A percentile compares a stretch with the other conserved stretches of the same genome.
Conservation (phyloP, 2,113 vertebrate species). For the Corvus moneduloides region DNA sequence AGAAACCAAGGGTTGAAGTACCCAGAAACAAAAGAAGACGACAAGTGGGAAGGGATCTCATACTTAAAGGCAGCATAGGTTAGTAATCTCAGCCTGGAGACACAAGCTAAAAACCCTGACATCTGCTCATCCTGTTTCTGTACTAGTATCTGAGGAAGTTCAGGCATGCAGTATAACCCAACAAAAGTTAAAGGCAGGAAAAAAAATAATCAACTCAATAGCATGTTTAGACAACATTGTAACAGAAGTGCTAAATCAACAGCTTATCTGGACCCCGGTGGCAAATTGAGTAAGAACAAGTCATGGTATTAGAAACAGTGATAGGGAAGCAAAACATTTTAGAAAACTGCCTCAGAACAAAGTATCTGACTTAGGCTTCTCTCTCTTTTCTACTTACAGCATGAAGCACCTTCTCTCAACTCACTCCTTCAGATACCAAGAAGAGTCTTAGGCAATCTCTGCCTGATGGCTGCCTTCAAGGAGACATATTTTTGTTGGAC, state of each 20-base stretch:
- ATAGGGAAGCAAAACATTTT: conserved; percentile 24
- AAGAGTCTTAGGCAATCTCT: neutral
- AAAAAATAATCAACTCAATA: neutral
- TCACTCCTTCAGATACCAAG: neutral
- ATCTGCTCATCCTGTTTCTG: neutral
- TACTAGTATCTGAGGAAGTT: neutral
- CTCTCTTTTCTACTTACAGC: neutral
- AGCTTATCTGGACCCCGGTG: conserved; percentile 18
- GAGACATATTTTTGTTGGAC: neutral
- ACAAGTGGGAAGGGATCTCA: neutral
- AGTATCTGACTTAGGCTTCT: neutral
- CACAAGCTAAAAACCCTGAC: neutral
- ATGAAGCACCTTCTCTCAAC: neutral
- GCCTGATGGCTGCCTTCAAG: neutral
- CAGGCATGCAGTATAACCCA: neutral
- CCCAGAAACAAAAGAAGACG: neutral
- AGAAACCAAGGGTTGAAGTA: neutral
- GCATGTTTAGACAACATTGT: conserved; percentile 28
- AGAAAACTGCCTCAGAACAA: conserved; percentile 3
- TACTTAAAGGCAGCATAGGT: neutral
- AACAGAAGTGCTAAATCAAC: conserved; percentile 30
- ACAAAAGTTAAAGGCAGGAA: neutral
- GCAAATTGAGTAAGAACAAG: conserved; percentile 13
- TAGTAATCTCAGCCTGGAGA: neutral
- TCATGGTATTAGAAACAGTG: conserved; percentile 21